Evolutionary conservation across 2,797 vertebrate species (phyloP).

Genomic region (Vespertilio murinus): DNA sequence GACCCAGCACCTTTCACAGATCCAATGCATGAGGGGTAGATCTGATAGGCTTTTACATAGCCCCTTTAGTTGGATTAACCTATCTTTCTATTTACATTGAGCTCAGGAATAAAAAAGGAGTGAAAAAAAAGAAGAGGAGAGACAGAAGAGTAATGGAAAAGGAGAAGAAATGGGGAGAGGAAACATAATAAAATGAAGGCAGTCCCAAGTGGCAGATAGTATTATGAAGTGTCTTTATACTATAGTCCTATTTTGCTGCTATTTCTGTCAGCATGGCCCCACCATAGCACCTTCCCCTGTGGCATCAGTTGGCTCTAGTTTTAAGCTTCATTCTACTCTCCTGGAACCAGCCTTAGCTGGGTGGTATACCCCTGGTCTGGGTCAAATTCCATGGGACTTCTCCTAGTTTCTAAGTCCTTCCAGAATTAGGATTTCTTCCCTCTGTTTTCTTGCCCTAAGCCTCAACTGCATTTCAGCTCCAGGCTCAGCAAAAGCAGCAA

Average conservation of each 20-base stretch:
- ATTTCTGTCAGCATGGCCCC: neutral
- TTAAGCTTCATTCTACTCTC: neutral
- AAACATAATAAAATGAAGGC: neutral
- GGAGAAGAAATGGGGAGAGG: neutral
- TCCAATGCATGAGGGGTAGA: neutral
- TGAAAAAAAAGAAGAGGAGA: neutral
- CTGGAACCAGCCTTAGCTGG: neutral
- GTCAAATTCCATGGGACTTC: neutral
- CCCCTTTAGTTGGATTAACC: neutral
- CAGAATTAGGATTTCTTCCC: neutral
- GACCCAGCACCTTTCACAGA: neutral
- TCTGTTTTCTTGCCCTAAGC: neutral
- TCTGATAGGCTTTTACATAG: neutral
- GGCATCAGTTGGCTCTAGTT: neutral
- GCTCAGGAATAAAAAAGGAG: neutral
- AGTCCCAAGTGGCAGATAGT: neutral
- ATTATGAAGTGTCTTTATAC: neutral
- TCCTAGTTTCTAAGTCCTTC: neutral
- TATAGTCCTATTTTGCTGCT: neutral
- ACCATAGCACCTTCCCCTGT: neutral
- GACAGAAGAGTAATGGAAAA: neutral
- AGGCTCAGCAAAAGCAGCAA: no score
- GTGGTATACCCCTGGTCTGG: neutral
- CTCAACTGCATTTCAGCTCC: no score
- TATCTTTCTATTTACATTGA: constrained; percentile 1